phyloP scores from a whole-genome alignment of 2,888 invertebrate species.

The Drosophila anomalata region DNA sequence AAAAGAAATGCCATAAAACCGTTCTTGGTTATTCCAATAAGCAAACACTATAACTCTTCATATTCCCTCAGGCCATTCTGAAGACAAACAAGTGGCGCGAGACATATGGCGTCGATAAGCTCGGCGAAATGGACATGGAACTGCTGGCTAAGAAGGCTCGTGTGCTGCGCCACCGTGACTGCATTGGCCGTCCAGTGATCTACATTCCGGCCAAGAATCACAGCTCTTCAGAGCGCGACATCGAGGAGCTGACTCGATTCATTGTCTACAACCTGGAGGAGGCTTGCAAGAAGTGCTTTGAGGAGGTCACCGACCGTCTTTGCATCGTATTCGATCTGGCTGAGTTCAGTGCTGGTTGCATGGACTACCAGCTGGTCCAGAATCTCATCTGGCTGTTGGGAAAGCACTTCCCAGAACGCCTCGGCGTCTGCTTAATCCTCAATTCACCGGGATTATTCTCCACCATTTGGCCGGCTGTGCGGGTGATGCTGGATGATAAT shows the following conservation, averaged over 20 bases:
- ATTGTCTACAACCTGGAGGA: conserved; percentile 89
- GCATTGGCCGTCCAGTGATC: conserved; percentile 89
- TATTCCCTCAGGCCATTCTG: conserved; percentile 86
- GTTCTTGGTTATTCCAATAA: background rate
- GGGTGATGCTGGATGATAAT: conserved; percentile 91
- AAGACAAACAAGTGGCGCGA: conserved; percentile 92
- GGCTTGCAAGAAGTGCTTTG: conserved; percentile 90
- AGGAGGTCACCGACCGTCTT: conserved; percentile 91
- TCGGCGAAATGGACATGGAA: conserved; percentile 85
- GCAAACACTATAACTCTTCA: background rate
- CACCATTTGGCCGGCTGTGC: conserved; percentile 91
- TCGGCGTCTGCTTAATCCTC: conserved; percentile 90
- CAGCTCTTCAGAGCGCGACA: conserved; percentile 88
- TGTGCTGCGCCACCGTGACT: conserved; percentile 89
- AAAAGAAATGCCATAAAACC: background rate
- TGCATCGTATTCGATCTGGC: conserved; percentile 92
- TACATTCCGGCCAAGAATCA: conserved; percentile 92
- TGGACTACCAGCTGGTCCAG: conserved; percentile 92
- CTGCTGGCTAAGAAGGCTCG: conserved; percentile 88
- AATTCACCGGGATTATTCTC: conserved; percentile 90
- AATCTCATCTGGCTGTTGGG: conserved; percentile 91
- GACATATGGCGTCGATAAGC: conserved; percentile 88
- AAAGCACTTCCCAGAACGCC: conserved; percentile 90
- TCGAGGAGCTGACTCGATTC: conserved; percentile 91
- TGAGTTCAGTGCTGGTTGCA: conserved; percentile 89